Conservation (phyloP, 2,113 vertebrate species). For the Clarias macrocephalus region DNA sequence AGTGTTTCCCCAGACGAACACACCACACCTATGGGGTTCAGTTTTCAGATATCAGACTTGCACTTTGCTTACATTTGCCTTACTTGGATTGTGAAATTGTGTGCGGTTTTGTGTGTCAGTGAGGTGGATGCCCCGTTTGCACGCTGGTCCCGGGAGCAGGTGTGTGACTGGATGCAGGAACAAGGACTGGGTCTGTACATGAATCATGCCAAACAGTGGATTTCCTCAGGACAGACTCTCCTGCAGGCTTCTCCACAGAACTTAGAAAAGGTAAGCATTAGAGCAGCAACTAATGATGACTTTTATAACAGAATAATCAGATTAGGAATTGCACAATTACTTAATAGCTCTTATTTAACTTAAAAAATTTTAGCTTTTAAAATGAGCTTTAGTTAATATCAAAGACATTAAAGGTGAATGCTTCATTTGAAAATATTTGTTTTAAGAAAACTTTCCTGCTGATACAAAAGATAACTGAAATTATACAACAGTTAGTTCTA, state of each 20-base stretch:
- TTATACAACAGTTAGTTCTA: no score
- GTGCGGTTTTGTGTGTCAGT: constrained; percentile 64
- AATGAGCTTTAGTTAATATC: no score
- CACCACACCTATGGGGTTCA: background rate
- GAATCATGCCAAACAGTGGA: constrained; percentile 85
- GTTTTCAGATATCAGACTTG: background rate
- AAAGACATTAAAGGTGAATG: no score
- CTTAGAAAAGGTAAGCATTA: constrained; percentile 86
- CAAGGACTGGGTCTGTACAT: constrained; percentile 91
- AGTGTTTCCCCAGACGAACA: background rate
- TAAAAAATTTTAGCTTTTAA: no score
- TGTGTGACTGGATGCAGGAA: constrained; percentile 92
- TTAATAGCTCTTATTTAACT: no score
- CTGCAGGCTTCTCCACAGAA: constrained; percentile 94
- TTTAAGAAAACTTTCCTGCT: no score
- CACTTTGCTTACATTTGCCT: background rate
- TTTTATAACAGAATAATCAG: background rate
- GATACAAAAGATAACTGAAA: no score
- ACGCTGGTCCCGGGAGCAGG: constrained; percentile 95
- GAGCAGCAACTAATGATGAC: background rate
- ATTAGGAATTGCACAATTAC: no score
- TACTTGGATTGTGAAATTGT: background rate
- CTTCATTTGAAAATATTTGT: no score
- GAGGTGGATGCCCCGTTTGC: constrained; percentile 95
- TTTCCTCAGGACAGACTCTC: constrained; percentile 91